Conservation (phyloP, 2,888 invertebrate species). For the Proisotoma minuta region DNA sequence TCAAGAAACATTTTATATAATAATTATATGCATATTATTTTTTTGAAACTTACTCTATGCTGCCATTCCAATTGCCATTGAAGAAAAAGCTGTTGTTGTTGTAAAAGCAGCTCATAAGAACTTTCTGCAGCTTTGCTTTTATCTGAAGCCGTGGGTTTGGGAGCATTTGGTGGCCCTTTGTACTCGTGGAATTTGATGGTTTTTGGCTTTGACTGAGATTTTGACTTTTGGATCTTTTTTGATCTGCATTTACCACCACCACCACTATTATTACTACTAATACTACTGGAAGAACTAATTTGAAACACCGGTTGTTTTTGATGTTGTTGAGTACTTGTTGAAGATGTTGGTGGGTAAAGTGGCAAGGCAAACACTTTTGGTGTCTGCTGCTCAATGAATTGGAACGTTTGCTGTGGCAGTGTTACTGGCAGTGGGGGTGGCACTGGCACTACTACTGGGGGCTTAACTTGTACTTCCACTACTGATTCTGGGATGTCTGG, state of each 20-base stretch:
- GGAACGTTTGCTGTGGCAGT: slow-evolving; percentile 21
- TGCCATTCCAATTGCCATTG: slow-evolving; percentile 79
- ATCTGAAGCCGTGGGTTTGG: slow-evolving; percentile 59
- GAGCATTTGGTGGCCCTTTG: slow-evolving; percentile 86
- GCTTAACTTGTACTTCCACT: slow-evolving; percentile 52
- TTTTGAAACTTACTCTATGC: slow-evolving; percentile 58
- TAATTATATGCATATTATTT: not conserved
- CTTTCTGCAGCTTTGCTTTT: slow-evolving; percentile 60
- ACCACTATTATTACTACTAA: slow-evolving; percentile 12
- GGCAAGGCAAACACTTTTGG: not conserved
- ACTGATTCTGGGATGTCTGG: slow-evolving; percentile 14
- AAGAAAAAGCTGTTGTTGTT: slow-evolving; percentile 89
- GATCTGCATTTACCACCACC: slow-evolving; percentile 21
- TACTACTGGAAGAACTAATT: not conserved
- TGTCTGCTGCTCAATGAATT: not conserved
- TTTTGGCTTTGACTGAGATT: slow-evolving; percentile 59
- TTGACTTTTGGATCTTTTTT: slow-evolving; percentile 58
- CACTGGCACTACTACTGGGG: slow-evolving; percentile 49
- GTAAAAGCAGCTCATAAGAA: slow-evolving; percentile 78
- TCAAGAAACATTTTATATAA: slow-evolving; percentile 14
- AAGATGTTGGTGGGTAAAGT: slow-evolving; percentile 10
- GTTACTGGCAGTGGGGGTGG: slow-evolving; percentile 28
- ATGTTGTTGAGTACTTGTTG: not conserved
- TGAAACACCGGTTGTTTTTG: slow-evolving; percentile 6
- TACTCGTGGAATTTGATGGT: slow-evolving; percentile 95